Conservation (phyloP, 2,113 vertebrate genomes). For the Suricata suricatta region DNA sequence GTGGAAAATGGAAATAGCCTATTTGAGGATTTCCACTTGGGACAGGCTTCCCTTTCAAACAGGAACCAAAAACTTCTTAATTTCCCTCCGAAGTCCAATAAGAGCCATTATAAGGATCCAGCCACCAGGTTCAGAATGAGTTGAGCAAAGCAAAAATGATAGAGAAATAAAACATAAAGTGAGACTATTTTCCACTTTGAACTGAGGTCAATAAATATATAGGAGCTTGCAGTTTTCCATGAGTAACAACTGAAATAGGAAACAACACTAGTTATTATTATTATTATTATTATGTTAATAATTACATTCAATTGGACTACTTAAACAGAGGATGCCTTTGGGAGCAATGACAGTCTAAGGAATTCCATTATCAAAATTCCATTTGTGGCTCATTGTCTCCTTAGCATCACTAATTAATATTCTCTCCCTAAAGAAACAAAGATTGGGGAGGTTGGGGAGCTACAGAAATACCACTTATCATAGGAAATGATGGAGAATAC, state of each 20-base stretch:
- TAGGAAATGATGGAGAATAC: constrained; percentile 50
- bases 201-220: background rate
- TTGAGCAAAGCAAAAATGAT: background rate
- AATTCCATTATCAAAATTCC: constrained; percentile 48
- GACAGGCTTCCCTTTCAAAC: background rate
- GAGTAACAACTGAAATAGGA: constrained; percentile 20
- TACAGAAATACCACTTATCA: background rate
- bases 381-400: background rate
- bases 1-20: background rate
- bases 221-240: background rate
- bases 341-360: background rate
- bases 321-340: constrained; percentile 25
- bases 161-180: constrained; percentile 1
- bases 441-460: background rate
- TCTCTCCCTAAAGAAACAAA: constrained; percentile 58
- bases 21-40: background rate
- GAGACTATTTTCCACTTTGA: constrained; percentile 26
- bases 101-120: background rate
- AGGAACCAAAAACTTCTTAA: background rate
- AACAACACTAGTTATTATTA: constrained; percentile 42
- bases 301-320: constrained; percentile 44
- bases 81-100: background rate
- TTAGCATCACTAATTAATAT: constrained; percentile 60
- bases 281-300: constrained; percentile 58
- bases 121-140: background rate